These are phyloP conservation scores for Ophion obscuratus DNA, from an alignment of 2,888 invertebrate species.

Conservation along the genomic window DNA sequence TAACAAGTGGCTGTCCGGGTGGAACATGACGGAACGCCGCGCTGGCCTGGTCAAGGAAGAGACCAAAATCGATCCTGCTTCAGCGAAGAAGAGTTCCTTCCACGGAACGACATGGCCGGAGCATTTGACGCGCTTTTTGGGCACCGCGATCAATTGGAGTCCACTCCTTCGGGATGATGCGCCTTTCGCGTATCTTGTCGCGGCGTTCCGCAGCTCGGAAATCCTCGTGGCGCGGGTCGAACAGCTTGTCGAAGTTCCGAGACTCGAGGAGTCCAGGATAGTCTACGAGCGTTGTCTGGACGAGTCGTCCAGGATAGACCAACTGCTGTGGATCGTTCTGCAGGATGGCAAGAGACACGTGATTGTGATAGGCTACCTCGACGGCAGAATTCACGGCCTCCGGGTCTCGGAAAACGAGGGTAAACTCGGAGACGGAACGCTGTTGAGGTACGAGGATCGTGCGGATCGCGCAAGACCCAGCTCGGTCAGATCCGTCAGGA, in stretches of 20 bases:
- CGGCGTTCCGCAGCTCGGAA: conserved; percentile 77
- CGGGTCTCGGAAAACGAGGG: conserved; percentile 63
- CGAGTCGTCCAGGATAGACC: conserved; percentile 70
- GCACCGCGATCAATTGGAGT: conserved; percentile 79
- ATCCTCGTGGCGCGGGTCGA: conserved; percentile 75
- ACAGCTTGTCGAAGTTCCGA: conserved; percentile 63
- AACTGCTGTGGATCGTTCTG: conserved; percentile 75
- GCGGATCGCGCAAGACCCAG: conserved; percentile 73
- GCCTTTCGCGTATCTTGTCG: conserved; percentile 76
- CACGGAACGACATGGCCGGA: conserved; percentile 55
- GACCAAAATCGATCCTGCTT: conserved; percentile 48
- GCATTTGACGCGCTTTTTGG: conserved; percentile 72
- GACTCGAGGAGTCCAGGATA: conserved; percentile 62
- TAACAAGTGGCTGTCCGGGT: conserved; percentile 76
- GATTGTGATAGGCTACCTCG: conserved; percentile 76
- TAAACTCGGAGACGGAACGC: conserved; percentile 53
- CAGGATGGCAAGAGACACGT: conserved; percentile 64
- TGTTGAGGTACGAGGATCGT: conserved; percentile 70
- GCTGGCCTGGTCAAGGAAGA: conserved; percentile 67
- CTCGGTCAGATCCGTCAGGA: conserved; percentile 68
- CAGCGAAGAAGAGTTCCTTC: conserved; percentile 14
- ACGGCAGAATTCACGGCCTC: conserved; percentile 77
- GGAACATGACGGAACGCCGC: conserved; percentile 74
- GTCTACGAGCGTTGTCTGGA: conserved; percentile 67
- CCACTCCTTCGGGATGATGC: conserved; percentile 62